Conservation (phyloP, 2,888 invertebrate genomes). For the Euspilapteryx auroguttella region DNA sequence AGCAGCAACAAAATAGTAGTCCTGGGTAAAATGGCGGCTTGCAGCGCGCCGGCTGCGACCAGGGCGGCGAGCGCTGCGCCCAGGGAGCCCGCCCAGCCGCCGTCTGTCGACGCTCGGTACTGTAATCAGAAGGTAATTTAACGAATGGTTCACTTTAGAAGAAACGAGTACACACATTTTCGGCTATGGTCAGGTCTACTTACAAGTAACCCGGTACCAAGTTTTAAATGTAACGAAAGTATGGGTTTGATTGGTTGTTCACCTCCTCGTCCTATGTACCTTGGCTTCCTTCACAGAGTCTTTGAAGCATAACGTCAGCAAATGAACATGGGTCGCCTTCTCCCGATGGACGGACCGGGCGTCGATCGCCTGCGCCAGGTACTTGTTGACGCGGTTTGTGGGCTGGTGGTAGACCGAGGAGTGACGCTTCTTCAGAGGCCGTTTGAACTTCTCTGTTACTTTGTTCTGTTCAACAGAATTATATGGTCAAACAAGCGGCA, state of each 20-base stretch:
- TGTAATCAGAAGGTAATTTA: too few species aligned
- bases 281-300: constrained; percentile 82
- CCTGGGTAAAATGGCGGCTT: constrained; percentile 77
- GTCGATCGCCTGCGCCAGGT: constrained; percentile 87
- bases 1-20: constrained; percentile 82
- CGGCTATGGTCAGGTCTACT: too few species aligned
- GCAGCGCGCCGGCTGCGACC: constrained; percentile 76
- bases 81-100: constrained; percentile 81
- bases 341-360: constrained; percentile 89
- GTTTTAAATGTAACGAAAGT: too few species aligned
- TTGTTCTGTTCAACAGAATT: constrained; percentile 66
- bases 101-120: constrained; percentile 85
- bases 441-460: constrained; percentile 85
- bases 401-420: constrained; percentile 87
- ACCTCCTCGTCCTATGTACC: too few species aligned
- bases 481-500: too few species aligned
- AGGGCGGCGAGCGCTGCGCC: constrained; percentile 77
- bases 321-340: constrained; percentile 86
- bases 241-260: too few species aligned
- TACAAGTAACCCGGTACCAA: too few species aligned
- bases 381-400: constrained; percentile 89
- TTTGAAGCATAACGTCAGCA: constrained; percentile 83
- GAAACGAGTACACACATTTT: too few species aligned
- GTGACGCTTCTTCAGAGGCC: constrained; percentile 86
- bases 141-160: too few species aligned